Base-by-base conservation (phyloP, 2,113 vertebrate species). In the Mystacornis crossleyi region DNA sequence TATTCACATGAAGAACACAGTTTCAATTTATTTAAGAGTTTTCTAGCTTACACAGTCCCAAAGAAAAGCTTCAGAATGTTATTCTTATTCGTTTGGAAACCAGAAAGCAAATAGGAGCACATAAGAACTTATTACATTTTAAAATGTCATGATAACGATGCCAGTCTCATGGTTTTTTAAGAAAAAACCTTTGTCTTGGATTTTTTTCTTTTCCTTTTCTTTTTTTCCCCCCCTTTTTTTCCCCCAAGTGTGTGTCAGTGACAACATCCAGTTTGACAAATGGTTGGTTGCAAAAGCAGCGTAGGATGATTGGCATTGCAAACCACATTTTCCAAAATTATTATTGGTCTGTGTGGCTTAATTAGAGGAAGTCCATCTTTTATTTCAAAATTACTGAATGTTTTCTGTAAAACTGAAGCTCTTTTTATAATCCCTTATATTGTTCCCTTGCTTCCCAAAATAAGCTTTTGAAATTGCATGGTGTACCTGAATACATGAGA, bases 11-110 rank as follows among this genome's bases (percentile, higher is more conserved):
- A 70, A 88, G 64, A 92, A 93, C 81, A 54, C 66, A 7, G 72
- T 74, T 96, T 93, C 83, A 82, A 86, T 92, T 94, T 96, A 84
- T 92, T 95, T 95, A 95, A 95, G 86, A 93, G 71, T 47, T 86
- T 93, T 93, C n/a, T 53, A 86, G 87, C 82, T 93, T 95, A 93
- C 67, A 83, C 16, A 90, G 75, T 45, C 16, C 29, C 47, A 42
- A 64, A 71, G 55, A 93, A 93, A 94, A 95, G 64, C 79, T 85
- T 91, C 87, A 91, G 78, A 91, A 91, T 43, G 66, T 90, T 95
- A 95, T 89, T 81, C n/a, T 86, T 91, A 89, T 42, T 85, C 58
- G 0, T 84, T 70, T 85, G 71, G 47, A 95, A 96, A 83, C 48
- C 62, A 91, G 84, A 96, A 91, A 87, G 93, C 91, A 97, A 97